Evolutionary conservation across 2,113 vertebrate species (phyloP).

Genomic region (Bambusicola thoracicus): DNA sequence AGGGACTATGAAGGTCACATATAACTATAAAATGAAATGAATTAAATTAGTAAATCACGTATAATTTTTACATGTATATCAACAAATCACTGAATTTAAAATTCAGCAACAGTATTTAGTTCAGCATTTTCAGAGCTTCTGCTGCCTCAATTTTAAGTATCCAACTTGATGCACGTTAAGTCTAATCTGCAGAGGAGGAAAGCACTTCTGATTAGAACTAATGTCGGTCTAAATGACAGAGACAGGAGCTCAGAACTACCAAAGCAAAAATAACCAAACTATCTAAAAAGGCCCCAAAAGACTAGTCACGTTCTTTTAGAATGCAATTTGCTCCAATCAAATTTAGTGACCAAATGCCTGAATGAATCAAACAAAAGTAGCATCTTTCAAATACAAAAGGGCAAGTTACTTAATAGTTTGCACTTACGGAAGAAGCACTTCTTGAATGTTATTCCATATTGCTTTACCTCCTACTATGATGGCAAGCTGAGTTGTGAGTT

Average conservation of each 20-base stretch:
- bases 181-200: not conserved
- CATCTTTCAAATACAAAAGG: not conserved
- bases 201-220: not conserved
- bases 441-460: conserved; percentile 96
- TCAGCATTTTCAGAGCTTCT: not conserved
- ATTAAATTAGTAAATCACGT: not conserved
- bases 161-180: not conserved
- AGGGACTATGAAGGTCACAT: not conserved
- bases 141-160: not conserved
- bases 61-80: not conserved
- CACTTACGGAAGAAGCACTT: conserved; percentile 93
- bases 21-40: not conserved
- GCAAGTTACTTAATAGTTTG: not conserved
- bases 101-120: not conserved
- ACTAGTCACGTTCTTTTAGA: not conserved
- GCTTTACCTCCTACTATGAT: conserved; percentile 96
- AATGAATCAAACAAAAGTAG: not conserved
- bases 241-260: not conserved
- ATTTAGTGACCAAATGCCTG: not conserved
- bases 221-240: not conserved
- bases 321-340: not conserved
- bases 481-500: conserved; percentile 91
- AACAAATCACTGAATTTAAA: not conserved
- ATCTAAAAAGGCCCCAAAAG: not conserved
- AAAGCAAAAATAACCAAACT: not conserved